Base-by-base conservation (phyloP, 30 jellyfish, hydroid and myxozoan species). In the Aurelia coerulea region DNA sequence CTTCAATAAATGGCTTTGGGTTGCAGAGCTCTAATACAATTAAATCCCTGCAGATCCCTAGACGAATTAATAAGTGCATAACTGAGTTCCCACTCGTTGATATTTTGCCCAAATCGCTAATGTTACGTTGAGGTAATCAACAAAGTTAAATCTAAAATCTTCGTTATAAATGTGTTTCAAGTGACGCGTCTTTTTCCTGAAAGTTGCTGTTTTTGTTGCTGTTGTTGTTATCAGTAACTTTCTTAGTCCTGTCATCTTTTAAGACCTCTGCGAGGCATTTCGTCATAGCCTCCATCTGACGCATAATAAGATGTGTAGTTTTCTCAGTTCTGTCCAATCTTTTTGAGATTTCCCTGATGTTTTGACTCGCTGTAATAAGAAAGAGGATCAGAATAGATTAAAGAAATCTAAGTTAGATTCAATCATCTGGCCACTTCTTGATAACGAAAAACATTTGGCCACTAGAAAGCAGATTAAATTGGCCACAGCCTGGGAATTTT, bases 231-330 rank as follows among this genome's bases (percentile, higher is more conserved):
- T 83, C 72, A 49, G 56, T 73, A 32, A 2, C 19, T 5, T 17
- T 46, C 42, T 35, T 83, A 3, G 46, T 4, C 35, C 37, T 58
- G 4, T 66, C 86, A 19, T 83, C 92, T 64, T 75, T 31, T 65
- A 83, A 56, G 41, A 83, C 80, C 65, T 83, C 74, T 19, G 92
- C 86, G 59, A 83, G 65, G 63, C 92, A 83, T 50, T 83, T 83
- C 17, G 92, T 83, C 80, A 72, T 60, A 16, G 92, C 92, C 37
- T 83, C 92, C 80, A 83, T 49, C 73, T 83, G 92, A 53, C 60
- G 42, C 92, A 83, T 56, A 33, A 83, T 68, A 81, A 83, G 73
- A 53, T 72, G 92, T 13, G 83, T 83, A n/a, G 92, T 83, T 41
- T 72, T 83, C 65, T 83, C 92, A 2, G 64, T 85, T 37, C 73